Percentiles rank a stretch among this genome's conserved stretches.
phyloP scores from a whole-genome alignment of 2,797 vertebrate species.

The Pseudomugil tenellus region DNA sequence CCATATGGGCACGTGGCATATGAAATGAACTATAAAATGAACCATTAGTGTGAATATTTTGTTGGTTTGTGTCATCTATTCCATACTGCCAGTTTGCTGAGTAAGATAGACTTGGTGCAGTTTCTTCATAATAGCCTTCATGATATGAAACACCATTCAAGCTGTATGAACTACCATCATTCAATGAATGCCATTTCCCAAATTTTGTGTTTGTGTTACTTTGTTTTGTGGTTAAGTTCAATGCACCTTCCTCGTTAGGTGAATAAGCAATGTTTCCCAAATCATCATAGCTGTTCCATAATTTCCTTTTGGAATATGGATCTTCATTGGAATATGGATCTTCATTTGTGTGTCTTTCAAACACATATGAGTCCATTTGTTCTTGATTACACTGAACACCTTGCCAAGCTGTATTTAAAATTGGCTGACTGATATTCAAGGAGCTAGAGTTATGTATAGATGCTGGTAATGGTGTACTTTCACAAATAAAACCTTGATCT shows the following conservation, averaged over 20 bases:
- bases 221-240: constrained; percentile 91
- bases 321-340: constrained; percentile 56
- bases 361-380: constrained; percentile 46
- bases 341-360: constrained; percentile 41
- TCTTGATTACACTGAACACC: constrained; percentile 51
- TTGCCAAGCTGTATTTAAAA: constrained; percentile 54
- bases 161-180: constrained; percentile 84
- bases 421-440: constrained; percentile 57
- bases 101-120: constrained; percentile 80
- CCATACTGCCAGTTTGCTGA: constrained; percentile 79
- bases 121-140: constrained; percentile 86
- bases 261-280: constrained; percentile 61
- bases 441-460: constrained; percentile 46
- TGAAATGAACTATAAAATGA: constrained; percentile 66
- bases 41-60: constrained; percentile 67
- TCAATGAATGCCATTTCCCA: constrained; percentile 72
- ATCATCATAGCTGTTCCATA: constrained; percentile 75
- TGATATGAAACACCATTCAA: constrained; percentile 84
- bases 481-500: constrained; percentile 49
- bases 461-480: constrained; percentile 38
- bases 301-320: constrained; percentile 59
- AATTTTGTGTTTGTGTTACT: constrained; percentile 80
- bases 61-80: constrained; percentile 63
- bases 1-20: constrained; percentile 75
- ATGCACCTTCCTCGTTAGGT: constrained; percentile 77